Conservation (phyloP, 2,797 vertebrate genomes). For the Spheniscus humboldti region DNA sequence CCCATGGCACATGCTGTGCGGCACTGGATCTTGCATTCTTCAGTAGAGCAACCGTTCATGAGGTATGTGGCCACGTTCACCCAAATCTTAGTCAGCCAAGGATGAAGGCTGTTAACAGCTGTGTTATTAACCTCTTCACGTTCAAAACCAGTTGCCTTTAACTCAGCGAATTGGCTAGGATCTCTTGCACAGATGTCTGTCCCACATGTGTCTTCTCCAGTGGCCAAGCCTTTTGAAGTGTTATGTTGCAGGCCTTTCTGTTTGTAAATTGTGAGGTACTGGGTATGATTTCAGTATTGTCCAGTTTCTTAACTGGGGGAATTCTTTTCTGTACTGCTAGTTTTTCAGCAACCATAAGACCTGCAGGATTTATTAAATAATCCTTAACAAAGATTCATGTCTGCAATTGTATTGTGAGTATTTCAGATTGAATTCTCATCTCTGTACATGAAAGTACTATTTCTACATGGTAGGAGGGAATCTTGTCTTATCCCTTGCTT, state of each 20-base stretch:
- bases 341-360: not conserved
- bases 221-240: not conserved
- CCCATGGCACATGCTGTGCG: accelerated
- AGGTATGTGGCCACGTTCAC: accelerated
- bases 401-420: not conserved
- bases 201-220: not conserved
- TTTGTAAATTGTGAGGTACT: not conserved
- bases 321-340: not conserved
- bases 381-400: not conserved
- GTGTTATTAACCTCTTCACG: not conserved
- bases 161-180: not conserved
- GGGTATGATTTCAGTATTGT: not conserved
- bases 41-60: not conserved
- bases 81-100: not conserved
- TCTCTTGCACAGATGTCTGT: not conserved
- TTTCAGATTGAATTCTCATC: not conserved
- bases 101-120: not conserved
- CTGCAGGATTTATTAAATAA: not conserved
- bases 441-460: not conserved
- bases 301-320: not conserved
- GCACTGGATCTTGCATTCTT: not conserved
- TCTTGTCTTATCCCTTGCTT: not conserved
- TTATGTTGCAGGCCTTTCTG: not conserved
- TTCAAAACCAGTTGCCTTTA: not conserved
- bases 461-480: not conserved